Evolutionary conservation across 2,797 vertebrate species (phyloP), one percentile per base, ranked within the genome.

Genomic region (Liasis olivaceus): DNA sequence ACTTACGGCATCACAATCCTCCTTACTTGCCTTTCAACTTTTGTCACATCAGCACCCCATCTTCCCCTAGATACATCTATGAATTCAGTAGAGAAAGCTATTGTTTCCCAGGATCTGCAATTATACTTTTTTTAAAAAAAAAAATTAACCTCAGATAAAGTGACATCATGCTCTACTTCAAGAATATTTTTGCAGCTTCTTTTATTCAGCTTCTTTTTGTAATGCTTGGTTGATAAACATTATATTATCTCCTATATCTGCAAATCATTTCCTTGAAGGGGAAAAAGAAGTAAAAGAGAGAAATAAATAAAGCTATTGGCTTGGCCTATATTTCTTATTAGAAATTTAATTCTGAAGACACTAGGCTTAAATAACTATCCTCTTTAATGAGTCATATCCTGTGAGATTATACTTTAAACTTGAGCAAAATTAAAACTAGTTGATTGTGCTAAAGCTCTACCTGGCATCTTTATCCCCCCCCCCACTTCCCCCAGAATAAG

Each of bases 341-440:
- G 2, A 88, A 88, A 59, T 88, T 60, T 60, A 92, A 92, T 89
- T 60, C 47, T 84, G 28, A 87, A 63, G 87, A 90, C 94, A 88
- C 0, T 28, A 92, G 91, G 94, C 91, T 95, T 66, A 94, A 95
- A 92, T 88, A 96, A 97, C 90, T 91, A 81, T 92, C 93, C 87
- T n/a, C 95, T 92, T 95, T 95, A 91, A 94, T 12, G 24, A 94
- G 91, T 91, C 94, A 95, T 93, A 91, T 94, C 95, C 94, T 88
- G 22, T 92, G 59, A 89, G 93, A 92, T 90, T 92, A 94, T 92
- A 91, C 92, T 94, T 95, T 94, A 91, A 92, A 94, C 88, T 24
- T 85, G 0, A 0, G 0, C 5, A 42, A 90, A 95, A 96, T 88
- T 96, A 96, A 96, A 96, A 96, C 89, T 90, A 6, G 93, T 63